A percentile compares a stretch with the other conserved stretches of the same genome.
phyloP scores from a whole-genome alignment of 2,113 vertebrate genomes.

The Irena cyanogastra region DNA sequence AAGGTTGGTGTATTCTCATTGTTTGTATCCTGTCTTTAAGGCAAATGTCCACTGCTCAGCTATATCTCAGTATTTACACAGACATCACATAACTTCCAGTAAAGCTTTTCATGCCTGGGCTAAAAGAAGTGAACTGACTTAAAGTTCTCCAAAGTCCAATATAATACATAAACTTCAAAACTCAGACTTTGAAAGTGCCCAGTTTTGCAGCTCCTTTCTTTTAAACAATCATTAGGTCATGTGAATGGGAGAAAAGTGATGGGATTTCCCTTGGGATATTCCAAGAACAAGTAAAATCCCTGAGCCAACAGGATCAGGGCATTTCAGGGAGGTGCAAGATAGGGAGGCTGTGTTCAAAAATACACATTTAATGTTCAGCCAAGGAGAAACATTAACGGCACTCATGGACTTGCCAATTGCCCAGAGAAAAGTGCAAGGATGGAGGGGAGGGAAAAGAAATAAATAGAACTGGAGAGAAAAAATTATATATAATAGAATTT shows the following conservation, averaged over 20 bases:
- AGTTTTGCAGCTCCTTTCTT: no score
- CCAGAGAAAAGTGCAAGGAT: background rate
- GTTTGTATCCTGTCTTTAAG: background rate
- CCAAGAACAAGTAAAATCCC: background rate
- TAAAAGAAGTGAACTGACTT: conserved; percentile 20
- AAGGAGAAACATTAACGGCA: background rate
- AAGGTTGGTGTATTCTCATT: background rate
- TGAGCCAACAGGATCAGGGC: background rate
- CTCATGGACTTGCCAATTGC: background rate
- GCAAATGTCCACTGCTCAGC: background rate
- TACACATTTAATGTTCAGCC: background rate
- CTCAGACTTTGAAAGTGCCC: background rate
- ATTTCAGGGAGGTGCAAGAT: background rate
- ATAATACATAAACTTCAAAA: conserved; percentile 1
- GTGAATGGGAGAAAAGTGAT: background rate
- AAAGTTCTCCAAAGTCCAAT: conserved; percentile 7
- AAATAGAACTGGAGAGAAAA: background rate
- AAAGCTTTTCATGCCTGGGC: background rate
- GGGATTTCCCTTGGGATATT: conserved; percentile 21
- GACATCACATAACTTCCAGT: background rate
- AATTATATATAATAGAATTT: background rate
- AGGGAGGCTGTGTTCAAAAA: background rate
- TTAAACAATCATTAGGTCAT: conserved; percentile 18
- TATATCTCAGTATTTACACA: background rate
- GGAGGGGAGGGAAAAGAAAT: background rate